Evolutionary conservation across 1,140 invertebrate species (phyloP).

Genomic region (Maniola jurtina): DNA sequence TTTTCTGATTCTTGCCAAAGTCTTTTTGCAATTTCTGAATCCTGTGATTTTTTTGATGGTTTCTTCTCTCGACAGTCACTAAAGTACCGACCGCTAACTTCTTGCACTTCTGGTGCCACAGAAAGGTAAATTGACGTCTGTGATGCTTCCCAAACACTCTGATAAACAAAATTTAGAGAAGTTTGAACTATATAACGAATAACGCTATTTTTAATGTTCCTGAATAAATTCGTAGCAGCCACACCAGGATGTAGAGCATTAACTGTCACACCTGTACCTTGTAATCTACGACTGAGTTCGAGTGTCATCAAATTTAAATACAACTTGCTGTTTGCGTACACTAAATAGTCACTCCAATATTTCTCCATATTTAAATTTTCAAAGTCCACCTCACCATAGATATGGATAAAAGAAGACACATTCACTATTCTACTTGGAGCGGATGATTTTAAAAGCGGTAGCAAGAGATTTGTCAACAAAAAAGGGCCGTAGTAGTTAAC

Average conservation of each 20-base stretch:
- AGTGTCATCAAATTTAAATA: slow-evolving; percentile 91
- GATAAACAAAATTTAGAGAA: slow-evolving; percentile 59
- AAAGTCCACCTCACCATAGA: slow-evolving; percentile 86
- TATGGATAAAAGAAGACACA: slow-evolving; percentile 90
- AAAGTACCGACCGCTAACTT: slow-evolving; percentile 81
- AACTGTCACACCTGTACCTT: slow-evolving; percentile 88
- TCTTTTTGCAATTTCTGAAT: slow-evolving; percentile 62
- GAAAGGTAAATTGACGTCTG: slow-evolving; percentile 81
- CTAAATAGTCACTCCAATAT: slow-evolving; percentile 82
- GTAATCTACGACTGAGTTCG: slow-evolving; percentile 87
- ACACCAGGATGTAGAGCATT: slow-evolving; percentile 94
- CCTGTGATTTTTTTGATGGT: slow-evolving; percentile 62
- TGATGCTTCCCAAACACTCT: slow-evolving; percentile 79
- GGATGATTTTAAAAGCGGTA: slow-evolving; percentile 86
- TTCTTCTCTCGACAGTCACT: slow-evolving; percentile 75
- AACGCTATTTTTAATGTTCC: slow-evolving; percentile 83
- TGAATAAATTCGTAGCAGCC: slow-evolving; percentile 89
- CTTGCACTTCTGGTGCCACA: slow-evolving; percentile 77
- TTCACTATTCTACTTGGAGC: slow-evolving; percentile 90
- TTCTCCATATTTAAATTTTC: slow-evolving; percentile 87
- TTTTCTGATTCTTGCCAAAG: slow-evolving; percentile 73
- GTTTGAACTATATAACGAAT: slow-evolving; percentile 46
- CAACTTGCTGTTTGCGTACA: slow-evolving; percentile 92
- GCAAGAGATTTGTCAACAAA: slow-evolving; percentile 84
- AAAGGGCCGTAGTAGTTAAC: slow-evolving; percentile 95